Conservation (phyloP, 1,140 invertebrate species). For the Brachionus sp. region DNA sequence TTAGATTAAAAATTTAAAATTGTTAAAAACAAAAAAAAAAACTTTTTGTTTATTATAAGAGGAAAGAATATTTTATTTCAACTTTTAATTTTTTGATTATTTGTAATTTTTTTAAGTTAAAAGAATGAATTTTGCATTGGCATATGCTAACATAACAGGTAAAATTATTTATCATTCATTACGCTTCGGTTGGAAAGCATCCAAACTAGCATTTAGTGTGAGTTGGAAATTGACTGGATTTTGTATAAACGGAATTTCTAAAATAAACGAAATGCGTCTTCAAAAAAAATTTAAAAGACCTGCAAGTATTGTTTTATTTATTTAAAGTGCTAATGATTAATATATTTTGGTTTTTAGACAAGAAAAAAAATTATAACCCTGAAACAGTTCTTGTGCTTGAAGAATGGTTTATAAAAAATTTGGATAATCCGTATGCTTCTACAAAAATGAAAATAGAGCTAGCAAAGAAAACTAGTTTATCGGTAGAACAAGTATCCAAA, state of each 20-base stretch:
- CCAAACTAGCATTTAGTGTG: background rate
- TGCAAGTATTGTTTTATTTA: background rate
- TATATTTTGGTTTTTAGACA: background rate
- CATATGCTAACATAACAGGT: background rate
- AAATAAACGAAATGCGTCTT: background rate
- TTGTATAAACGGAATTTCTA: background rate
- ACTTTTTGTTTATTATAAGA: background rate
- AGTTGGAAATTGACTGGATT: background rate
- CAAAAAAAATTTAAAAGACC: background rate
- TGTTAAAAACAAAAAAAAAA: background rate
- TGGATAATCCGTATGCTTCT: background rate
- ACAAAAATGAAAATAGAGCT: background rate
- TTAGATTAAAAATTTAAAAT: too few species aligned
- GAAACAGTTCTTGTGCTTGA: slow-evolving; percentile 6
- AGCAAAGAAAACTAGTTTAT: slow-evolving; percentile 1
- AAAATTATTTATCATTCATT: slow-evolving; percentile 19
- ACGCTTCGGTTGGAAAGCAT: background rate
- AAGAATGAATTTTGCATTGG: background rate
- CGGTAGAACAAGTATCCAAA: slow-evolving; percentile 16
- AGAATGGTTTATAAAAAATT: background rate
- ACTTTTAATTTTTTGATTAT: background rate
- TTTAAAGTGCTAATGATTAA: background rate
- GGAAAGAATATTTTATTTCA: background rate
- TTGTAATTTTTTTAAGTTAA: background rate
- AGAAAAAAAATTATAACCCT: slow-evolving; percentile 11